Percentiles rank a stretch among this genome's conserved stretches.
These are phyloP conservation scores for Aspiorhynchus laticeps DNA, from an alignment of 2,113 vertebrate species.

Conservation along the genomic window DNA sequence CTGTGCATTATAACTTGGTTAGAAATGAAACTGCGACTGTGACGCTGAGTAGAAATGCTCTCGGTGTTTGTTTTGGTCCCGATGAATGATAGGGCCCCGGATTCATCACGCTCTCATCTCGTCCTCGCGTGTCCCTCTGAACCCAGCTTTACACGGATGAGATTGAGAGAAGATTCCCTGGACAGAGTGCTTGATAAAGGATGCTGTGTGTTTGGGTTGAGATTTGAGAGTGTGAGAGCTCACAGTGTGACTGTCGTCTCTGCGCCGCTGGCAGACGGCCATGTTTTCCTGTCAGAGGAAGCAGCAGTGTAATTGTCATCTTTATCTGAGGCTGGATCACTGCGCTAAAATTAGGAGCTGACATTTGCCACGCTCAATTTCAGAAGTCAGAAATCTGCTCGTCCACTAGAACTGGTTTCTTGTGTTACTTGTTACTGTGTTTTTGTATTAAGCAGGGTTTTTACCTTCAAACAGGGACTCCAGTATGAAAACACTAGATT, in stretches of 20 bases:
- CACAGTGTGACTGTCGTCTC: conserved; percentile 11
- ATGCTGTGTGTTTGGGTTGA: conserved; percentile 6
- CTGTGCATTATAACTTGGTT: not conserved
- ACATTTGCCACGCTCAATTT: too few relatives aligned
- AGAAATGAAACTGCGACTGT: not conserved
- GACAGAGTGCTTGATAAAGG: not conserved
- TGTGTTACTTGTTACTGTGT: too few relatives aligned
- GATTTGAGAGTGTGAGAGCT: conserved; percentile 24
- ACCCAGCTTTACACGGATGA: not conserved
- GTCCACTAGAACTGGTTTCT: too few relatives aligned
- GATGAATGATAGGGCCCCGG: not conserved
- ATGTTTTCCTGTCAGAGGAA: not conserved
- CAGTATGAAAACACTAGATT: too few relatives aligned
- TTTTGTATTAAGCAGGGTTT: too few relatives aligned
- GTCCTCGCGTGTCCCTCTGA: not conserved
- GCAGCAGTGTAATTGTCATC: too few relatives aligned
- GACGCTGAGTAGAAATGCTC: not conserved
- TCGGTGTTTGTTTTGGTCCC: not conserved
- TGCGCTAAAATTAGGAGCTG: too few relatives aligned
- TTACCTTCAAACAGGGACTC: too few relatives aligned
- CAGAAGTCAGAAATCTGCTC: too few relatives aligned
- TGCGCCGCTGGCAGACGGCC: conserved; percentile 39
- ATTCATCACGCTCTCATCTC: conserved; percentile 43
- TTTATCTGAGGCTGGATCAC: too few relatives aligned
- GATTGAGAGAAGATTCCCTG: conserved; percentile 37